Percentiles rank a stretch among this genome's conserved stretches.
phyloP scores from a whole-genome alignment of 2,113 vertebrate genomes.

The Vimba vimba region DNA sequence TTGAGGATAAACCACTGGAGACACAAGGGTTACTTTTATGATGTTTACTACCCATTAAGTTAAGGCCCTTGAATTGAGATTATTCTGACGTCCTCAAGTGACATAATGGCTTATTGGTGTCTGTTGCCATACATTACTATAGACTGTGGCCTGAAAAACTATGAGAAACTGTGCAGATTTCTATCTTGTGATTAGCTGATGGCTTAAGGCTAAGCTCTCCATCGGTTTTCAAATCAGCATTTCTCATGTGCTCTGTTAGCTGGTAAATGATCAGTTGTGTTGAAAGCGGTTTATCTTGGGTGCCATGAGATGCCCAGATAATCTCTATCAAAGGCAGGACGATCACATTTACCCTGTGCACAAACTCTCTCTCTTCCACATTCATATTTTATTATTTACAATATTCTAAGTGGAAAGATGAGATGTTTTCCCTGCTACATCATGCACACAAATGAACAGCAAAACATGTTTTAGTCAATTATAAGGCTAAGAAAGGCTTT shows the following conservation, averaged over 20 bases:
- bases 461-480: neutral
- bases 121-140: neutral
- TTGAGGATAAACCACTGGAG: too few relatives aligned
- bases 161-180: conserved; percentile 11
- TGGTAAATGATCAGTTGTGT: conserved; percentile 15
- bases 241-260: conserved; percentile 15
- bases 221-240: neutral
- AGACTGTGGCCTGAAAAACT: neutral
- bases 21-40: too few relatives aligned
- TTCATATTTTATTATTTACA: conserved; percentile 41
- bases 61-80: neutral
- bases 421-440: conserved; percentile 6
- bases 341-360: neutral
- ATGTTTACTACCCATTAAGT: neutral
- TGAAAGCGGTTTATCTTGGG: conserved; percentile 1
- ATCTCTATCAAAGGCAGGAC: conserved; percentile 2
- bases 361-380: neutral
- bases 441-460: neutral
- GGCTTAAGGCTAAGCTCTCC: conserved; percentile 1
- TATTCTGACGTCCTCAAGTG: neutral
- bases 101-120: neutral
- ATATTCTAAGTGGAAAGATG: conserved; percentile 4
- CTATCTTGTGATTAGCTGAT: neutral
- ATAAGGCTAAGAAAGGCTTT: neutral
- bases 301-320: conserved; percentile 20